Conservation (phyloP, 2,797 vertebrate species). For the Bucorvus abyssinicus region DNA sequence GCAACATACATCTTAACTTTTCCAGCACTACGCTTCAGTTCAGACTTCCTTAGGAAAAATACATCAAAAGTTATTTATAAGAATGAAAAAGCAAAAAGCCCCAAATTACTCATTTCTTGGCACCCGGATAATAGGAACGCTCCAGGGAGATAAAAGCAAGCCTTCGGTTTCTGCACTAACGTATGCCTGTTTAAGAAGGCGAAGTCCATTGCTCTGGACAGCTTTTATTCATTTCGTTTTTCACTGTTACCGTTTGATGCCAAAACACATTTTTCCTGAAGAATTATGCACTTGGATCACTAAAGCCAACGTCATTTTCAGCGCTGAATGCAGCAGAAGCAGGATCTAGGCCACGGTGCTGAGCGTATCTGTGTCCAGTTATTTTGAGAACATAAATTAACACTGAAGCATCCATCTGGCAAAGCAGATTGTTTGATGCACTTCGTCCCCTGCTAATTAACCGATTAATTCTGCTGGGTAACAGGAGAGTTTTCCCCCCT, state of each 20-base stretch:
- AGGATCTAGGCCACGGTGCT: neutral
- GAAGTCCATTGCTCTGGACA: neutral
- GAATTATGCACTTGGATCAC: neutral
- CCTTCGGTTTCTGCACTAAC: neutral
- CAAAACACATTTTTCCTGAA: constrained; percentile 12
- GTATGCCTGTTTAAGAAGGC: neutral
- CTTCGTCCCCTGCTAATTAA: constrained; percentile 49
- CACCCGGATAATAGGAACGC: neutral
- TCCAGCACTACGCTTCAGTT: neutral
- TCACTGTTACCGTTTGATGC: neutral
- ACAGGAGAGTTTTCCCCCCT: neutral
- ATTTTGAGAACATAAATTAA: constrained; percentile 43
- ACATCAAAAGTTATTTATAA: constrained; percentile 9
- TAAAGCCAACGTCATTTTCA: neutral
- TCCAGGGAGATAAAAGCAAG: neutral
- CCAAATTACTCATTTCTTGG: constrained; percentile 30
- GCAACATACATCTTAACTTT: neutral
- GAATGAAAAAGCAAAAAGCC: neutral
- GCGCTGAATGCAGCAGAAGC: neutral
- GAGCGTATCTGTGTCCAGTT: constrained; percentile 9
- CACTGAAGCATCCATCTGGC: constrained; percentile 47
- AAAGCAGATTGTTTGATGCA: constrained; percentile 45
- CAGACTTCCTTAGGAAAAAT: constrained; percentile 11
- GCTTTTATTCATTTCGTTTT: neutral
- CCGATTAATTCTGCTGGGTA: constrained; percentile 26